These are phyloP conservation scores for Spodoptera littoralis DNA, from an alignment of 2,888 invertebrate species.

Conservation along the genomic window DNA sequence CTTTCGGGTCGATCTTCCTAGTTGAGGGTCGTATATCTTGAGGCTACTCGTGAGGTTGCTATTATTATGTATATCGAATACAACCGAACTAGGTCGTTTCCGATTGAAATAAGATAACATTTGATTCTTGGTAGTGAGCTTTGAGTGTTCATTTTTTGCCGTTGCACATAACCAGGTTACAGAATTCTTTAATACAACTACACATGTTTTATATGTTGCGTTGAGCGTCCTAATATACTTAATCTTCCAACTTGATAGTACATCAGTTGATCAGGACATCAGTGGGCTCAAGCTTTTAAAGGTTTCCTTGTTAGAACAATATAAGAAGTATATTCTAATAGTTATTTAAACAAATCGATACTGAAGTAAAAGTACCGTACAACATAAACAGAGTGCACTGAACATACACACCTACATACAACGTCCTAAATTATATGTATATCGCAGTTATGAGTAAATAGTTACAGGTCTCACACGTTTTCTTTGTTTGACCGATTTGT, in stretches of 20 bases:
- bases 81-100: conserved; percentile 29
- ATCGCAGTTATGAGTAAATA: conserved; percentile 68
- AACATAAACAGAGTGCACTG: conserved; percentile 27
- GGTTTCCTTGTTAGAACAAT: too few species aligned
- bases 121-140: conserved; percentile 1
- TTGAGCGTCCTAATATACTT: too few species aligned
- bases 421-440: conserved; percentile 70
- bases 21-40: conserved; percentile 50
- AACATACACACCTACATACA: conserved; percentile 5
- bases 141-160: background rate
- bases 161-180: too few species aligned
- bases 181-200: too few species aligned
- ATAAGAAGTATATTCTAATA: background rate
- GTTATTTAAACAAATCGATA: background rate
- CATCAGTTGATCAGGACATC: too few species aligned
- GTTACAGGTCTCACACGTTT: conserved; percentile 59
- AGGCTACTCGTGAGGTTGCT: conserved; percentile 50
- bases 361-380: conserved; percentile 35
- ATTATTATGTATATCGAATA: conserved; percentile 45
- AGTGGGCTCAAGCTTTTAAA: too few species aligned
- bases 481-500: conserved; percentile 69
- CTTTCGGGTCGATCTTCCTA: conserved; percentile 56
- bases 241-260: too few species aligned
- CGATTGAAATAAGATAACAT: conserved; percentile 16
- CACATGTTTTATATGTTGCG: too few species aligned